Base-by-base conservation (phyloP, 2,797 vertebrate species). In the Adelosebastes latens region DNA sequence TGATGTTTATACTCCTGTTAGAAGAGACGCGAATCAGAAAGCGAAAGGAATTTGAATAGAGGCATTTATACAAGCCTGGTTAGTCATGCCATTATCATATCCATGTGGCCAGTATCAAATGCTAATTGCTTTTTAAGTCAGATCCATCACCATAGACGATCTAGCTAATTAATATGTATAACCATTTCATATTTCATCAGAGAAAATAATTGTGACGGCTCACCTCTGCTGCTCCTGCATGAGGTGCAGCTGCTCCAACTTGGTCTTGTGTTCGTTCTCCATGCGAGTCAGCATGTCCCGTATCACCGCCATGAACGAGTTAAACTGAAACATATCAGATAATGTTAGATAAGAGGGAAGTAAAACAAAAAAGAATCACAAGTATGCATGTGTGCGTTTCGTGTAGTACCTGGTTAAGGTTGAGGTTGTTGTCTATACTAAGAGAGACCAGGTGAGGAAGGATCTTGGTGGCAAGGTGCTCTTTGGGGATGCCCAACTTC, bases 181-280 rank as follows among this genome's bases (percentile, higher is more conserved):
- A 16, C 0, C 6, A 73, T 52, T 46, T 61, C 8, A 65, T 61
- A 49, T 68, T 69, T 58, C 66, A 70, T 70, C 12, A 58, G 16
- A 64, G 7, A 24, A 10, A 64, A 65, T 49, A 34, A 55, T 3
- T 11, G 52, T 2, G 16, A 77, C 10, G 88, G 36, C 14, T 42
- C 89, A 99, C 99, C 97, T 99, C 86, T 99, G 98, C 84, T 99
- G 98, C 84, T 99, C 98, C 92, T 99, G 98, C 98, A 99, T 99
- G 85, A 95, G 65, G 77, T 99, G 98, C 78, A 99, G 96, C 89
- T 99, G 99, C 82, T 99, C 99, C 92, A 99, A 93, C 91, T 99
- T 99, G 77, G 97, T 99, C 95, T 98, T 99, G 91, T 99, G 99
- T 74, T 99, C 99, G 11, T 94, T 80, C 92, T 99, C 99, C 96